A percentile compares a stretch with the other conserved stretches of the same genome.
Conservation (phyloP, 2,797 vertebrate species). For the Synanceia verrucosa region DNA sequence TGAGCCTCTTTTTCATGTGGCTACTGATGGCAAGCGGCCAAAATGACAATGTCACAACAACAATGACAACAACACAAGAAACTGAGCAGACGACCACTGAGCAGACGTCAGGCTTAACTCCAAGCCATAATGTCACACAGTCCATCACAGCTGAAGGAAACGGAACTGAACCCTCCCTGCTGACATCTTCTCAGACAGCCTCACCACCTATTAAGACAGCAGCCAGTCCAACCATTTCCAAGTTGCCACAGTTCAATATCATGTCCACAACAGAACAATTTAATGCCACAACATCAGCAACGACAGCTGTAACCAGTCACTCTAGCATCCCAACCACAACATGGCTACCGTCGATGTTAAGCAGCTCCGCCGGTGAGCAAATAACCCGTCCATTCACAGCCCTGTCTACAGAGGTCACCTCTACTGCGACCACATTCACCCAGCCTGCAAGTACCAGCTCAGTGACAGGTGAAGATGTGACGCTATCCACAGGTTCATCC, state of each 20-base stretch:
- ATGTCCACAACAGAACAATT: neutral
- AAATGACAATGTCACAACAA: neutral
- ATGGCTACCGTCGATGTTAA: neutral
- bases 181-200: rapidly evolving
- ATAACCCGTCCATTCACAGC: neutral
- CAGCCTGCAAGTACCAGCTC: neutral
- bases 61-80: neutral
- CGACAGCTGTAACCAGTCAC: neutral
- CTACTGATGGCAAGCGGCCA: slow-evolving; percentile 35
- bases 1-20: slow-evolving; percentile 34
- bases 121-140: neutral
- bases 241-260: neutral
- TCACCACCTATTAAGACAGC: neutral
- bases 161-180: neutral
- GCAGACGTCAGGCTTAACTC: neutral
- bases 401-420: neutral
- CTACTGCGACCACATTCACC: neutral
- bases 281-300: neutral
- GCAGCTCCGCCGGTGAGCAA: slow-evolving; percentile 24
- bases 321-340: neutral
- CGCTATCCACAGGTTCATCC: neutral
- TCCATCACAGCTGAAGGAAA: neutral
- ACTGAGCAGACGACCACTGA: neutral
- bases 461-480: neutral
- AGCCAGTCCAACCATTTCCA: neutral